Conservation (phyloP, 37 sponge, comb jelly and placozoan genomes). For the Chondrosia reniformis region DNA sequence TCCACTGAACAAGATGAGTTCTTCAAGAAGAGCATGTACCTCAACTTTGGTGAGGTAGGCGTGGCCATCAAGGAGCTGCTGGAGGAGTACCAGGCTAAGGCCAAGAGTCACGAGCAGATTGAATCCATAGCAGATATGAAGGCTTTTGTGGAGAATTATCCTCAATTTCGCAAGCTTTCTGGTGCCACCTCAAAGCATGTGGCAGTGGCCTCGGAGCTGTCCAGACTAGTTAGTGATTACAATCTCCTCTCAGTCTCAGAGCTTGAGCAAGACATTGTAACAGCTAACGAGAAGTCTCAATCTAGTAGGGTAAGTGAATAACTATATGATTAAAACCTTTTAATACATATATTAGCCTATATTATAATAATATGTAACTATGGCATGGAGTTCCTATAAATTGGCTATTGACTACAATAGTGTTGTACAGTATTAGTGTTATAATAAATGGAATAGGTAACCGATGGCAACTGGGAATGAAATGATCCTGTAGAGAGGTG, state of each 20-base stretch:
- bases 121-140: conserved; percentile 98
- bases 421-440: no score
- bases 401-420: no score
- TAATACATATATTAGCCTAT: no score
- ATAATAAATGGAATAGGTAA: no score
- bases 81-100: conserved; percentile 83
- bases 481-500: no score
- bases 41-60: conserved; percentile 96
- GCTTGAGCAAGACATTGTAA: conserved; percentile 81
- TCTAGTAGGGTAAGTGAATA: background rate
- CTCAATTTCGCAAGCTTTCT: conserved; percentile 89
- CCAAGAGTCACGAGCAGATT: conserved; percentile 71
- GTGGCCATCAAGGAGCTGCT: conserved; percentile 84
- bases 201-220: conserved; percentile 89
- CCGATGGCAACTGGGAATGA: no score
- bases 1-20: conserved; percentile 97
- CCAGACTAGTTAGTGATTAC: conserved; percentile 65
- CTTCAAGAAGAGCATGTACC: conserved; percentile 90
- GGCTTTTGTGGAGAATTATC: conserved; percentile 95
- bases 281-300: conserved; percentile 44
- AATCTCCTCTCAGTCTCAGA: conserved; percentile 85
- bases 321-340: no score
- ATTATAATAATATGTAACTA: no score
- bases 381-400: no score
- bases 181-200: conserved; percentile 96